These are phyloP conservation scores for Barbus barbus DNA, from an alignment of 2,113 vertebrate genomes.

Conservation along the genomic window DNA sequence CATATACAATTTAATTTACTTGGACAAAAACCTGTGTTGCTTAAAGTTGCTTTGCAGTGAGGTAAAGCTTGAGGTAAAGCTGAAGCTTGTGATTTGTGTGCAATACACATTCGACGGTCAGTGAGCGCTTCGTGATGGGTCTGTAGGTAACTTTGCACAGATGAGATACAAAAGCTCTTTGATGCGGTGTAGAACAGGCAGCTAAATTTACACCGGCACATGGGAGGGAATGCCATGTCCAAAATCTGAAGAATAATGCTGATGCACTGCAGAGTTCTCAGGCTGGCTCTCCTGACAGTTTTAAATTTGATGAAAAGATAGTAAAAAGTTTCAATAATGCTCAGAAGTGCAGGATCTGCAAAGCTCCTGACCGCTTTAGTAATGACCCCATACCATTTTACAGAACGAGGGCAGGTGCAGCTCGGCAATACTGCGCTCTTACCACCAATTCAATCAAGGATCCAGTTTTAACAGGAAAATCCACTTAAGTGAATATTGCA, in stretches of 20 bases:
- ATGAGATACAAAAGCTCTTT: background rate
- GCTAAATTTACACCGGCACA: background rate
- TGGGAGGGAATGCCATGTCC: background rate
- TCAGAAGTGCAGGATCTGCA: conserved; percentile 39
- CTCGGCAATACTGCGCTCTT: background rate
- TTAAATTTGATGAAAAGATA: conserved; percentile 27
- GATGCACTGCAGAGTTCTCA: conserved; percentile 11
- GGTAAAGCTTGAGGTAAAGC: background rate
- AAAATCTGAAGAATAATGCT: conserved; percentile 17
- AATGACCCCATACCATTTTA: conserved; percentile 53
- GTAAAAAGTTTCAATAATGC: conserved; percentile 26
- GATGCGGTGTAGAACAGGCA: background rate
- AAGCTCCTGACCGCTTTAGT: conserved; percentile 50
- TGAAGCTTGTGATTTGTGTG: background rate
- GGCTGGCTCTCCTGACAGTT: background rate
- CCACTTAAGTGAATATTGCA: conserved; percentile 24
- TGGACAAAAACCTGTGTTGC: background rate
- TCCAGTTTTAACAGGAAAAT: conserved; percentile 8
- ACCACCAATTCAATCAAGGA: conserved; percentile 14
- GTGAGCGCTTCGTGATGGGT: background rate
- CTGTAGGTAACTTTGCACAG: background rate
- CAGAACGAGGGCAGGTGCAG: background rate
- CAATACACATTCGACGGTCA: background rate
- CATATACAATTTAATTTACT: background rate
- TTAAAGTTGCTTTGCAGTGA: background rate